phyloP scores from a whole-genome alignment of 2,113 vertebrate species.

The Pipa parva region DNA sequence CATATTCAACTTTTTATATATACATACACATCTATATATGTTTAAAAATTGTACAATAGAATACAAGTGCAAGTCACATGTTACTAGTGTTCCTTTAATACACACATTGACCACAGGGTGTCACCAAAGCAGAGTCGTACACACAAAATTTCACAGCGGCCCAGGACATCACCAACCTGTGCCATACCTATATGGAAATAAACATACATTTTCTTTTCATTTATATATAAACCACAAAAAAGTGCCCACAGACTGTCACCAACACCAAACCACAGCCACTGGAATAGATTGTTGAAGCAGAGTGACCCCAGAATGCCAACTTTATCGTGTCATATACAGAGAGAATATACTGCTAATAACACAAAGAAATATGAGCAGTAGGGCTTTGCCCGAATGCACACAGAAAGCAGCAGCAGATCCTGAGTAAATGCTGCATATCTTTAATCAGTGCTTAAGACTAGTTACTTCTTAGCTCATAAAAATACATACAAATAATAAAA shows the following conservation, averaged over 20 bases:
- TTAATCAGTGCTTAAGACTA: slow-evolving; percentile 41
- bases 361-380: background rate
- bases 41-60: background rate
- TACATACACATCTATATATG: no score
- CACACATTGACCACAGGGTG: background rate
- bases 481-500: slow-evolving; percentile 28
- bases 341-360: background rate
- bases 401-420: background rate
- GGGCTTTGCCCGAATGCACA: background rate
- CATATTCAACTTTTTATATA: background rate
- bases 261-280: background rate
- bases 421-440: slow-evolving; percentile 35
- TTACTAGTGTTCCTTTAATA: background rate
- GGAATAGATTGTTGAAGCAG: background rate
- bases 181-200: background rate
- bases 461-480: slow-evolving; percentile 28
- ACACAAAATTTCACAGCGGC: background rate
- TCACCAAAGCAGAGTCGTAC: background rate
- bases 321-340: background rate
- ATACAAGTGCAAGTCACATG: no score
- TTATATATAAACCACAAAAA: background rate
- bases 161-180: background rate
- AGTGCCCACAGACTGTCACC: background rate
- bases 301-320: background rate
- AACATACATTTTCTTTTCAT: background rate